Conservation (phyloP, 2,888 invertebrate species). For the Heliothis peltigera region DNA sequence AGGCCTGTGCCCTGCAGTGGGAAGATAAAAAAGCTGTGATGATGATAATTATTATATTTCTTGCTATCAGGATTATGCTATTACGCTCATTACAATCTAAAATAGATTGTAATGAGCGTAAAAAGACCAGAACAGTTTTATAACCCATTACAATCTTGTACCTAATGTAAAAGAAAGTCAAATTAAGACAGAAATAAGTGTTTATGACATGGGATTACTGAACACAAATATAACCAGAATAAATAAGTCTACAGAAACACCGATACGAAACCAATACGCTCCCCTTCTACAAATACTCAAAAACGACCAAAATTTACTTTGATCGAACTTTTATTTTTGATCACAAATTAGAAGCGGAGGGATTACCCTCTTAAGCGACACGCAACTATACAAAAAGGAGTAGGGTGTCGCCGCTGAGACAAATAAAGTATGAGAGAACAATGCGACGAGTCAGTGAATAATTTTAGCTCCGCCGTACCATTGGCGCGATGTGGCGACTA, state of each 20-base stretch:
- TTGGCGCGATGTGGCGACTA: conserved; percentile 72
- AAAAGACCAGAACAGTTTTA: no score
- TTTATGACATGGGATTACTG: not conserved
- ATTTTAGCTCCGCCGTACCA: conserved; percentile 84
- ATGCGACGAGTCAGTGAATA: conserved; percentile 87
- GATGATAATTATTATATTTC: no score
- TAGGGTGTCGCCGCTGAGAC: conserved; percentile 70
- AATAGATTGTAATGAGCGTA: no score
- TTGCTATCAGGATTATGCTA: no score
- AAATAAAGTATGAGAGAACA: conserved; percentile 89
- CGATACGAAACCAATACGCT: conserved; percentile 45
- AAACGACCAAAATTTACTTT: conserved; percentile 64
- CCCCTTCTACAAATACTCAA: conserved; percentile 55
- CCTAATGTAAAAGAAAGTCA: no score
- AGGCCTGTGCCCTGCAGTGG: no score
- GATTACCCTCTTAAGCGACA: conserved; percentile 80
- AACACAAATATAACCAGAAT: no score
- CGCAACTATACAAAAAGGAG: conserved; percentile 82
- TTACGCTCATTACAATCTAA: no score
- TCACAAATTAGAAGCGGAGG: conserved; percentile 82
- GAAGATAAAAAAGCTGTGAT: no score
- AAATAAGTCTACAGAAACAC: conserved; percentile 31
- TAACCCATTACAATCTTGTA: no score
- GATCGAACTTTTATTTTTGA: conserved; percentile 78
- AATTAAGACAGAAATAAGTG: not conserved